Percentiles rank a stretch among this genome's conserved stretches.
These are phyloP conservation scores for Montipora cactus DNA, from an alignment of 64 coral and sea anemone species.

Conservation along the genomic window DNA sequence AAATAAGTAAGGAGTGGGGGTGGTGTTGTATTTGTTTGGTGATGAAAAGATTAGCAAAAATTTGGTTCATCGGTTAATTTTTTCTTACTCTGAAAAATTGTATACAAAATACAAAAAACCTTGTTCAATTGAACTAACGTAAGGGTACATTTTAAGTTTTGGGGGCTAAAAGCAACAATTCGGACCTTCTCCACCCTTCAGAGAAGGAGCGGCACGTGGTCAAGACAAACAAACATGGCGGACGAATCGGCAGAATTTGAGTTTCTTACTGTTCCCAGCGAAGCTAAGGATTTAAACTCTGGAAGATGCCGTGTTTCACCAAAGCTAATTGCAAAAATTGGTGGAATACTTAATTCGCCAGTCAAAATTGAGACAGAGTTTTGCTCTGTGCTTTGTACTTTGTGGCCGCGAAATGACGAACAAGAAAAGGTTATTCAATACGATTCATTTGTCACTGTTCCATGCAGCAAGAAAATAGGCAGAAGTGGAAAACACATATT, in stretches of 20 bases:
- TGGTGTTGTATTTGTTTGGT: too few species aligned
- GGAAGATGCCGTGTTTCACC: conserved; percentile 81
- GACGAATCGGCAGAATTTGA: conserved; percentile 23
- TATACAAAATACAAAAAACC: too few species aligned
- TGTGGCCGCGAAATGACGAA: conserved; percentile 60
- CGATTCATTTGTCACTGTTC: conserved; percentile 58
- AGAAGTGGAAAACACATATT: neutral
- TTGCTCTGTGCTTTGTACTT: conserved; percentile 53
- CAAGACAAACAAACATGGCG: conserved; percentile 73
- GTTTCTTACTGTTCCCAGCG: conserved; percentile 66
- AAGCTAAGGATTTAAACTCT: conserved; percentile 91
- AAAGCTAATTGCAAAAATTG: conserved; percentile 61
- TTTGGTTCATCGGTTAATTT: too few species aligned
- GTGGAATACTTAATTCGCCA: conserved; percentile 64
- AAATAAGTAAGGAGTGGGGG: too few species aligned
- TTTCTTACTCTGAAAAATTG: too few species aligned
- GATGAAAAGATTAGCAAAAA: too few species aligned
- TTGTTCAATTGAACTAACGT: too few species aligned
- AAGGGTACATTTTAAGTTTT: too few species aligned
- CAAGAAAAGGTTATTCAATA: conserved; percentile 40
- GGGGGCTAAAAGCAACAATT: neutral
- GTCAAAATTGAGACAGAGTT: conserved; percentile 49
- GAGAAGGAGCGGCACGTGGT: neutral
- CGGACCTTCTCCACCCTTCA: conserved; percentile 3
- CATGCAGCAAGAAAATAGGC: neutral